phyloP scores from a whole-genome alignment of 2,888 invertebrate species.

The Raillietiella orientalis region DNA sequence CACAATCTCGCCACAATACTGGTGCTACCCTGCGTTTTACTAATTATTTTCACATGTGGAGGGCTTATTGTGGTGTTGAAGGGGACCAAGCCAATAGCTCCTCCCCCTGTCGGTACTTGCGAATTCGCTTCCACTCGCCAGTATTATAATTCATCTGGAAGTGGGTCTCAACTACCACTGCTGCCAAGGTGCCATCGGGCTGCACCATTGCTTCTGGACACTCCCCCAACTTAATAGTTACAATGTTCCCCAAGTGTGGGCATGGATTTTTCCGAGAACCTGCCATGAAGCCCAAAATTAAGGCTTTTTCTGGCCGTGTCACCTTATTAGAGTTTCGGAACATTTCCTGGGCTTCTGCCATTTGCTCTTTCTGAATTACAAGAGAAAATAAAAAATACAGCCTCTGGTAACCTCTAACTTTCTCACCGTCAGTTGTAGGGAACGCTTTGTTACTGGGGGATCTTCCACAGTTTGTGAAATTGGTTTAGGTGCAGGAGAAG shows the following conservation, averaged over 20 bases:
- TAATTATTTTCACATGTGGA: no score
- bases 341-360: slow-evolving; percentile 89
- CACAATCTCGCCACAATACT: no score
- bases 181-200: slow-evolving; percentile 40
- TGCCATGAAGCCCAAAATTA: slow-evolving; percentile 92
- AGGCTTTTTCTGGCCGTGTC: slow-evolving; percentile 79
- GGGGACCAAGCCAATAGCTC: slow-evolving; percentile 1
- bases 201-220: slow-evolving; percentile 58
- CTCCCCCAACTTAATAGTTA: slow-evolving; percentile 81
- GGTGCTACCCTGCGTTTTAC: no score
- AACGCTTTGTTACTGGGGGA: slow-evolving; percentile 6
- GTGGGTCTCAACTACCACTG: slow-evolving; percentile 62
- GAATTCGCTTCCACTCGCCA: slow-evolving; percentile 83
- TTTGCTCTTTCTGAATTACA: slow-evolving; percentile 52
- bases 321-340: slow-evolving; percentile 84
- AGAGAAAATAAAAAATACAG: slow-evolving; percentile 5
- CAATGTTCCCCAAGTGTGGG: slow-evolving; percentile 81
- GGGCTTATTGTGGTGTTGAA: no score
- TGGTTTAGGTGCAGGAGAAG: slow-evolving; percentile 6
- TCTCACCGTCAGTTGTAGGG: slow-evolving; percentile 10
- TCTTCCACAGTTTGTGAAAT: slow-evolving; percentile 9
- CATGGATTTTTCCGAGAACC: slow-evolving; percentile 89
- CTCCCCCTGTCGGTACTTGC: slow-evolving; percentile 31
- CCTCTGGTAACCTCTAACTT: no score
- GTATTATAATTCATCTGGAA: slow-evolving; percentile 97